phyloP scores from a whole-genome alignment of 2,113 vertebrate species.

The Oophaga pumilio region DNA sequence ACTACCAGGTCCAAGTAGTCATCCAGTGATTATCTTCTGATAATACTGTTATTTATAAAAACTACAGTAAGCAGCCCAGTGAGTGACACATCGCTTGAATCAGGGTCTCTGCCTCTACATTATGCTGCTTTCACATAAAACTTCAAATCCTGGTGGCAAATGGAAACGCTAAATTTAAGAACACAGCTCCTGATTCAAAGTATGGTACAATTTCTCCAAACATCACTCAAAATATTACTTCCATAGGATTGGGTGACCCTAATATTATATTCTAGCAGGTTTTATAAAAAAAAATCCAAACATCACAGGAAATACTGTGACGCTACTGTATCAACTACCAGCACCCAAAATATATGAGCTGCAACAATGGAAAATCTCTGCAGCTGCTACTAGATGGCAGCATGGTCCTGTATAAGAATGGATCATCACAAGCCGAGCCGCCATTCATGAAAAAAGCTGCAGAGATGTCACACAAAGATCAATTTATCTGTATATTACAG shows the following conservation, averaged over 20 bases:
- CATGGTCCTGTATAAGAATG: not conserved
- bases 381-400: slow-evolving; percentile 33
- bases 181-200: too few species aligned
- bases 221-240: not conserved
- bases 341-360: not conserved
- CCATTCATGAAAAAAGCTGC: not conserved
- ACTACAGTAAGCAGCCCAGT: too few species aligned
- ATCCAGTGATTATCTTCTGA: too few species aligned
- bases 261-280: not conserved
- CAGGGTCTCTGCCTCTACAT: too few species aligned
- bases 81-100: too few species aligned
- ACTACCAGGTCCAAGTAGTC: too few species aligned
- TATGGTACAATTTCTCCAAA: too few species aligned
- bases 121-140: too few species aligned
- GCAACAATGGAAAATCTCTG: not conserved
- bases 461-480: slow-evolving; percentile 25
- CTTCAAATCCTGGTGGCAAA: too few species aligned
- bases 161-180: too few species aligned
- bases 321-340: not conserved
- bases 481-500: slow-evolving; percentile 46
- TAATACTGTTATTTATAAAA: too few species aligned
- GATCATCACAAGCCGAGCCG: not conserved
- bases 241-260: not conserved
- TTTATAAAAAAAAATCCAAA: not conserved
- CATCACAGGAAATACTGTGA: not conserved